Evolutionary conservation across 2,113 vertebrate genomes (phyloP).

Genomic region (Grallaria varia): DNA sequence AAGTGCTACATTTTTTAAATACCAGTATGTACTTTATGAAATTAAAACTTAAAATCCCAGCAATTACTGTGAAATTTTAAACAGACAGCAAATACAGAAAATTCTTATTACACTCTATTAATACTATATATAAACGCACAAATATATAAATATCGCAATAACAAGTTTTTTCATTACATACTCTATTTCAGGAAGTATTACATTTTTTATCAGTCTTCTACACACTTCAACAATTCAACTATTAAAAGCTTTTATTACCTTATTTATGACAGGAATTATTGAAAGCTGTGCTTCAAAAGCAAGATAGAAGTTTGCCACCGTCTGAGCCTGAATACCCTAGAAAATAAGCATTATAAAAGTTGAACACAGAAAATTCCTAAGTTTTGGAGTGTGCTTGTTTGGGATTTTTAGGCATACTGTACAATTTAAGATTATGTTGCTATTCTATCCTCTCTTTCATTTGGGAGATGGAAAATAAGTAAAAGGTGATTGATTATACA

Average conservation of each 20-base stretch:
- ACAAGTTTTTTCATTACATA: neutral
- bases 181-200: neutral
- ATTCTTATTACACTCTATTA: neutral
- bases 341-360: constrained; percentile 7
- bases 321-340: constrained; percentile 97
- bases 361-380: neutral
- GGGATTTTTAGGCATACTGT: neutral
- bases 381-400: neutral
- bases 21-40: neutral
- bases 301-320: constrained; percentile 95
- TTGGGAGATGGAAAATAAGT: neutral
- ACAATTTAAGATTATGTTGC: neutral
- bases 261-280: constrained; percentile 95
- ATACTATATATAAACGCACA: neutral
- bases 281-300: constrained; percentile 94
- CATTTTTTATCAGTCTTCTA: neutral
- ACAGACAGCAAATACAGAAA: neutral
- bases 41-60: neutral
- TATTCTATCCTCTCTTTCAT: neutral
- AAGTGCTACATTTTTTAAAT: neutral
- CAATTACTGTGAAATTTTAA: neutral
- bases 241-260: constrained; percentile 76
- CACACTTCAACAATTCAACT: neutral
- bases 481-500: neutral
- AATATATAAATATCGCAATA: neutral